Base-by-base conservation (phyloP, 2,888 invertebrate genomes). In the Trachelus stipa region DNA sequence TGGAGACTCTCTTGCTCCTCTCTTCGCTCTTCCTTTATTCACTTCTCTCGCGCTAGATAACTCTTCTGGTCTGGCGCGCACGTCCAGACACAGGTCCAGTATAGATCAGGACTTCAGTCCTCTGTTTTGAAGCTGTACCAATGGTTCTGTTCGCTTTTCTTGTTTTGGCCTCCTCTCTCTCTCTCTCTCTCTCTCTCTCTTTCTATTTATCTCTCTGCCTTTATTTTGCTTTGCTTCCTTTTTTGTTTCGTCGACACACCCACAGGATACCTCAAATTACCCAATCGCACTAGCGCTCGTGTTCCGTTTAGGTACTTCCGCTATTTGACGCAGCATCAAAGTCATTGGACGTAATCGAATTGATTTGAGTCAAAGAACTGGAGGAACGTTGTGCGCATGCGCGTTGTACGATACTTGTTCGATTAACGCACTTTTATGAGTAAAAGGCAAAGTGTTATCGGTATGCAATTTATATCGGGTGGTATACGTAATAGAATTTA, bases 191-290 rank as follows among this genome's bases (percentile, higher is more conserved):
- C 33, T 40, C 15, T 4, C 40, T 4, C 40, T 15, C 15, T 40
- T 6, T 40, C 4, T 1, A 15, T 40, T 15, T 40, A 40, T 40
- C 23, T 9, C 23, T 56, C 40, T 56, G 23, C 23, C 40, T 56
- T 56, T 56, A 56, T 23, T 56, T 56, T 56, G 9, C 23, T 56
- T 56, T 56, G 40, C 9, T 23, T 23, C 40, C 40, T 56, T 56
- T 56, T 23, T 56, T 56, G 40, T 56, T 56, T 56, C 40, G 23
- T 33, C 11, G 71, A 12, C 71, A 71, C 71, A 71, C 71, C 71
- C 71, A 71, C 71, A 71, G 71, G 71, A 71, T 71, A 71, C 71
- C 15, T 71, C 71, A 71, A 71, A 71, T 71, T 71, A 71, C 33
- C 71, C 31, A 33, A 71, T 71, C 30, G 33, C 71, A 40, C 40